phyloP scores from a whole-genome alignment of 2,797 vertebrate species.

The Oryzias sinensis region DNA sequence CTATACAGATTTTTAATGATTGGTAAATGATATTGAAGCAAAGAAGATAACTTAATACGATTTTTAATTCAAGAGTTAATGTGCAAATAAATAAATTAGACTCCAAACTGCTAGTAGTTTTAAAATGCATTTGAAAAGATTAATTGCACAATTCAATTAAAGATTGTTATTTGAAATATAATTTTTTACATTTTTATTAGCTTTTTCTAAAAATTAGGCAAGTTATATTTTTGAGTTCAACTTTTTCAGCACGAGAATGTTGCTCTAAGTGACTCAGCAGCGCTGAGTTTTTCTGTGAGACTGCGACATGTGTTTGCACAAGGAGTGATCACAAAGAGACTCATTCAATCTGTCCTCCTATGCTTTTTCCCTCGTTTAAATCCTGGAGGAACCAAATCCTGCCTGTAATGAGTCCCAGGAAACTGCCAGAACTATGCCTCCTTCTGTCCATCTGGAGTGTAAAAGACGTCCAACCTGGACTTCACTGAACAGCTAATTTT shows the following conservation, averaged over 20 bases:
- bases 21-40: too few relatives aligned
- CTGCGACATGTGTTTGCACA: slow-evolving; percentile 74
- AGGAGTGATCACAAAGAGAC: slow-evolving; percentile 68
- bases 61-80: too few relatives aligned
- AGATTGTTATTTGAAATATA: too few relatives aligned
- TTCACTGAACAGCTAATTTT: slow-evolving; percentile 40
- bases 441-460: slow-evolving; percentile 26
- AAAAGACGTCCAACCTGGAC: slow-evolving; percentile 42
- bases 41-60: too few relatives aligned
- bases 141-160: too few relatives aligned
- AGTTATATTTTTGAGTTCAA: not conserved
- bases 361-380: slow-evolving; percentile 58
- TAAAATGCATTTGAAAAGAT: too few relatives aligned
- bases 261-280: slow-evolving; percentile 69
- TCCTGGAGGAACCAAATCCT: slow-evolving; percentile 64
- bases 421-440: slow-evolving; percentile 44
- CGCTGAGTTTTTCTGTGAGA: slow-evolving; percentile 55
- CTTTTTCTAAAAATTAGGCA: too few relatives aligned
- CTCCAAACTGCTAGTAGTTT: too few relatives aligned
- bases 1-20: too few relatives aligned
- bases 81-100: too few relatives aligned
- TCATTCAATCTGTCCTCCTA: slow-evolving; percentile 68
- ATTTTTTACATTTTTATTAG: too few relatives aligned
- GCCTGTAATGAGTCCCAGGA: slow-evolving; percentile 61
- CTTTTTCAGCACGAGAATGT: slow-evolving; percentile 5